Evolutionary conservation across 2,797 vertebrate genomes (phyloP).

Genomic region (Cossypha niveicapilla): DNA sequence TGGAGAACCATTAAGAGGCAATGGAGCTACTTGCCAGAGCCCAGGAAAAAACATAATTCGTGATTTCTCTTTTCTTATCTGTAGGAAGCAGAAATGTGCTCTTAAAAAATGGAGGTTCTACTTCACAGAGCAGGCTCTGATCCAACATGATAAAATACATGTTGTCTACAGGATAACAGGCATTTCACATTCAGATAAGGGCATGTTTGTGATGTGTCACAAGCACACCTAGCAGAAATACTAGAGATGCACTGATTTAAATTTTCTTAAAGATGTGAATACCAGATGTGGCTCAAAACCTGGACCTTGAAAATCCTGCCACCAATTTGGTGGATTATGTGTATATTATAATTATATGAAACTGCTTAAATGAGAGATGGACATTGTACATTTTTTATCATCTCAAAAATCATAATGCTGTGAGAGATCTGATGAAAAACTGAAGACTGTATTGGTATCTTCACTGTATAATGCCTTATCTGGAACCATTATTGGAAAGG

Average conservation of each 20-base stretch:
- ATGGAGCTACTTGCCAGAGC: not conserved
- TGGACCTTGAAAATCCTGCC: not conserved
- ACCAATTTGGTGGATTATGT: not conserved
- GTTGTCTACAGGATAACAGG: slow-evolving; percentile 1
- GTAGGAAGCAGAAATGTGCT: slow-evolving; percentile 22
- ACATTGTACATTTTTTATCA: not conserved
- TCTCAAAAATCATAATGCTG: not conserved
- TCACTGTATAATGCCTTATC: not conserved
- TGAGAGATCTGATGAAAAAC: not conserved
- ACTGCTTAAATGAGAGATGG: not conserved
- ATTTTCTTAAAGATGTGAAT: slow-evolving; percentile 54
- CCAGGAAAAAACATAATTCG: not conserved
- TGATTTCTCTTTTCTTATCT: slow-evolving; percentile 44
- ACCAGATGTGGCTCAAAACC: not conserved
- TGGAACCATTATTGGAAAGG: not conserved
- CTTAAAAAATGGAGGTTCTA: slow-evolving; percentile 41
- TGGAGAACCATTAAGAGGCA: slow-evolving; percentile 9
- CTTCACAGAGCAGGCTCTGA: slow-evolving; percentile 47
- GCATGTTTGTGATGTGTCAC: slow-evolving; percentile 46
- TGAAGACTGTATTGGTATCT: not conserved
- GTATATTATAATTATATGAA: not conserved
- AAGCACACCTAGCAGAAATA: slow-evolving; percentile 57
- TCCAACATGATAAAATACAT: slow-evolving; percentile 34
- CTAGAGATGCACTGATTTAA: slow-evolving; percentile 64
- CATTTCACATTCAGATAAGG: slow-evolving; percentile 61